phyloP scores from a whole-genome alignment of 2,113 vertebrate species.

The Grus americana region DNA sequence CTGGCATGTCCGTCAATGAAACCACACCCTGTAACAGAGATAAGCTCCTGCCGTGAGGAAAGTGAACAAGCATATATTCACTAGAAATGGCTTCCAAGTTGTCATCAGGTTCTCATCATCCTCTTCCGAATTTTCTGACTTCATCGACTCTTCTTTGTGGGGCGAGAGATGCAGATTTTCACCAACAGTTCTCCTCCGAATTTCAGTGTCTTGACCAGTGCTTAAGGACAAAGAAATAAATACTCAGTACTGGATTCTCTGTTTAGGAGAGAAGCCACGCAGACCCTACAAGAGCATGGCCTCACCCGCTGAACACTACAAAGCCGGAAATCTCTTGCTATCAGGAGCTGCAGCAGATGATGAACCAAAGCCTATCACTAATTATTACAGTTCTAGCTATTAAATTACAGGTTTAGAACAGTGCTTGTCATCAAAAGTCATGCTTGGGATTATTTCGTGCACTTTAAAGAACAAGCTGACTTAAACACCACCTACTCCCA shows the following conservation, averaged over 20 bases:
- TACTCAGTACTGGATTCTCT: background rate
- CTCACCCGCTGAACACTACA: background rate
- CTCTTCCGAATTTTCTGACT: slow-evolving; percentile 28
- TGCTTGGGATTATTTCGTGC: background rate
- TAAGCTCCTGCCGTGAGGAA: slow-evolving; percentile 88
- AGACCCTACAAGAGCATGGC: background rate
- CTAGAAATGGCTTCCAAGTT: slow-evolving; percentile 86
- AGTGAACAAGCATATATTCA: slow-evolving; percentile 88
- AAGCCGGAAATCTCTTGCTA: background rate
- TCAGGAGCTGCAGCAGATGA: background rate
- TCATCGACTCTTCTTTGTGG: slow-evolving; percentile 53
- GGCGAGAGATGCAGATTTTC: background rate
- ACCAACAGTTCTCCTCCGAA: slow-evolving; percentile 70
- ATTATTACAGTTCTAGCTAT: background rate
- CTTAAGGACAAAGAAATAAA: slow-evolving; percentile 27
- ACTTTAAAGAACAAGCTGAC: background rate
- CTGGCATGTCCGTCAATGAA: slow-evolving; percentile 78
- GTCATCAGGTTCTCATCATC: slow-evolving; percentile 61
- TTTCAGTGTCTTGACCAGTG: slow-evolving; percentile 75
- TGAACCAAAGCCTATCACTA: background rate
- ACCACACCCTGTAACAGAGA: slow-evolving; percentile 90
- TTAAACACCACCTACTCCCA: background rate
- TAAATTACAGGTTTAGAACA: background rate
- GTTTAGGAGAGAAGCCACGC: rapidly evolving
- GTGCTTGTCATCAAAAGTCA: background rate